phyloP scores from a whole-genome alignment of 1,140 invertebrate genomes.

The Trichogramma pretiosum region DNA sequence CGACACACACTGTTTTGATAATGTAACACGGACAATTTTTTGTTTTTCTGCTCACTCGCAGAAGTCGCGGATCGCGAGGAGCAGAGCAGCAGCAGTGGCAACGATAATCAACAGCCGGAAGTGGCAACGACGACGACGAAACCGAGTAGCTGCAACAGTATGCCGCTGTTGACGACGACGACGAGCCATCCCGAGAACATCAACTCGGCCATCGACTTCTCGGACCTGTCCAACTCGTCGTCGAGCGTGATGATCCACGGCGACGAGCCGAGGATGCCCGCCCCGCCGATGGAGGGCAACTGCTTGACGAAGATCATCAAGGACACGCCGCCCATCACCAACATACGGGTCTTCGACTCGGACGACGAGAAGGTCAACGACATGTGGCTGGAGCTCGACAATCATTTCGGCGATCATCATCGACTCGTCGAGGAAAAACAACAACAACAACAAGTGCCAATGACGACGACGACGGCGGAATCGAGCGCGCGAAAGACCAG shows the following conservation, averaged over 20 bases:
- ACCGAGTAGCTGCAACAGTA: background rate
- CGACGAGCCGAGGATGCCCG: slow-evolving; percentile 25
- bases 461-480: no score
- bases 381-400: slow-evolving; percentile 27
- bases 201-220: slow-evolving; percentile 18
- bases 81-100: no score
- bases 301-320: slow-evolving; percentile 30
- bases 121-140: background rate
- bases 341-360: slow-evolving; percentile 25
- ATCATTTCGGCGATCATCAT: slow-evolving; percentile 2
- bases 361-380: slow-evolving; percentile 29
- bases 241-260: slow-evolving; percentile 22
- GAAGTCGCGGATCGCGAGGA: no score
- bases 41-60: no score
- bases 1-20: no score
- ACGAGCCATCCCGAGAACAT: slow-evolving; percentile 13
- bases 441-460: slow-evolving; percentile 11
- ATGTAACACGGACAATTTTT: no score
- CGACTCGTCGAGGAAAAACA: slow-evolving; percentile 7
- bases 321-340: slow-evolving; percentile 26
- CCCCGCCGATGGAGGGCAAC: slow-evolving; percentile 27
- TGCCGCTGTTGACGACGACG: background rate
- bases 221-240: slow-evolving; percentile 20
- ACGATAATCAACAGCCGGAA: no score
- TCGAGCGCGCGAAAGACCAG: background rate